Conservation (phyloP, 1,140 invertebrate genomes). For the Drosophila prosaltans region DNA sequence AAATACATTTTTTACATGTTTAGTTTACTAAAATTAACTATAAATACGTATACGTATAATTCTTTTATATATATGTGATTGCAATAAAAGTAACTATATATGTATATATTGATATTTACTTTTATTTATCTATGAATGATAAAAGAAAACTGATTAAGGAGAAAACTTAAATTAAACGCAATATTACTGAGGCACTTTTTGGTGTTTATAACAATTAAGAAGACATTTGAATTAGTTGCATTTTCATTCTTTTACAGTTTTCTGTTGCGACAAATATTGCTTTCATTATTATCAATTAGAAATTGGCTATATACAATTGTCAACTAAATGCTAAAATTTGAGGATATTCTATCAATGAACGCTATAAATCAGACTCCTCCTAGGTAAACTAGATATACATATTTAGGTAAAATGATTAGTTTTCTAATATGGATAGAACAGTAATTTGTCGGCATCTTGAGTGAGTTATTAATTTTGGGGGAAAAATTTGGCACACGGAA, state of each 20-base stretch:
- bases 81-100: constrained; percentile 28
- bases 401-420: not conserved
- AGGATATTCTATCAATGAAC: not conserved
- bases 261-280: constrained; percentile 40
- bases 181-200: constrained; percentile 78
- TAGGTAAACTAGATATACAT: constrained; percentile 45
- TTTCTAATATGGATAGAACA: not conserved
- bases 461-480: constrained; percentile 25
- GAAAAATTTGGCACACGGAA: constrained; percentile 69
- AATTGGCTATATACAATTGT: constrained; percentile 64
- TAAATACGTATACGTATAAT: constrained; percentile 50
- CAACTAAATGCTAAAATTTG: constrained; percentile 33
- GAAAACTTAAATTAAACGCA: constrained; percentile 56
- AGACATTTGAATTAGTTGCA: constrained; percentile 57
- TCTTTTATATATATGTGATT: constrained; percentile 33
- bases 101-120: constrained; percentile 34
- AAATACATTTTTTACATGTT: constrained; percentile 56
- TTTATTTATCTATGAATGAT: constrained; percentile 52
- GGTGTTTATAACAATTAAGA: constrained; percentile 78
- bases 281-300: constrained; percentile 31
- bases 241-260: constrained; percentile 11
- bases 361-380: not conserved
- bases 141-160: constrained; percentile 49
- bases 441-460: constrained; percentile 3
- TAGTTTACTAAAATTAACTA: constrained; percentile 62